These are phyloP conservation scores for Carcharodon carcharias DNA, from an alignment of 2,797 vertebrate species.

Conservation along the genomic window DNA sequence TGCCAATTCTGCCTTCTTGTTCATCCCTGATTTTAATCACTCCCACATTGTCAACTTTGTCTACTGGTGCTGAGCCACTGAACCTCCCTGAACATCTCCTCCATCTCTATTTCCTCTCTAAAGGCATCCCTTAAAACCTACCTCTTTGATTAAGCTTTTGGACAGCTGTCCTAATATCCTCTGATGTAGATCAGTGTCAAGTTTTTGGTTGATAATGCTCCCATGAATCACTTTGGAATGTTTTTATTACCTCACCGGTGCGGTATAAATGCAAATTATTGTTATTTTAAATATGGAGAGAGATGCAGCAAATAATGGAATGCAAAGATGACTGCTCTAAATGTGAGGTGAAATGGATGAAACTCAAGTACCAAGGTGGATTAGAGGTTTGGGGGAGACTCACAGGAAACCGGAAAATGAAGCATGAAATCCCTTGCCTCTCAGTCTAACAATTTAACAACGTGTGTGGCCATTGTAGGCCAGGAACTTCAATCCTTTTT, in stretches of 20 bases:
- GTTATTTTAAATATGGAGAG: not conserved
- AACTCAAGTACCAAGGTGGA: not conserved
- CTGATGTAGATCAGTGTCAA: not conserved
- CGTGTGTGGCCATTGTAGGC: not conserved
- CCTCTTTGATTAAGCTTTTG: not conserved
- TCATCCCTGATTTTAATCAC: not conserved
- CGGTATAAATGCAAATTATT: not conserved
- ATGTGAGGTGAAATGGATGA: not conserved
- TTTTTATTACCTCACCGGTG: not conserved
- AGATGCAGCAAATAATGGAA: not conserved
- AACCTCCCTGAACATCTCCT: not conserved
- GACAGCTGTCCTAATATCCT: not conserved
- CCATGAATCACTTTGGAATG: too few relatives aligned
- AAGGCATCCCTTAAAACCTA: not conserved
- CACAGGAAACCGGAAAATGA: not conserved
- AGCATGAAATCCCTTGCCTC: not conserved
- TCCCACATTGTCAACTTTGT: not conserved
- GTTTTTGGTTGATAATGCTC: not conserved
- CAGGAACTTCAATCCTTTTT: not conserved
- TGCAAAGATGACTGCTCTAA: not conserved
- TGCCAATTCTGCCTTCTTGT: not conserved
- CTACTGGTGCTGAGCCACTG: not conserved
- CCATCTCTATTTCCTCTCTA: not conserved
- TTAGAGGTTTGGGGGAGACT: not conserved
- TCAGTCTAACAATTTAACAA: not conserved